Evolutionary conservation across 1,140 invertebrate genomes (phyloP), one percentile per base, ranked within the genome.

Genomic region (Aphaenogaster floridana): DNA sequence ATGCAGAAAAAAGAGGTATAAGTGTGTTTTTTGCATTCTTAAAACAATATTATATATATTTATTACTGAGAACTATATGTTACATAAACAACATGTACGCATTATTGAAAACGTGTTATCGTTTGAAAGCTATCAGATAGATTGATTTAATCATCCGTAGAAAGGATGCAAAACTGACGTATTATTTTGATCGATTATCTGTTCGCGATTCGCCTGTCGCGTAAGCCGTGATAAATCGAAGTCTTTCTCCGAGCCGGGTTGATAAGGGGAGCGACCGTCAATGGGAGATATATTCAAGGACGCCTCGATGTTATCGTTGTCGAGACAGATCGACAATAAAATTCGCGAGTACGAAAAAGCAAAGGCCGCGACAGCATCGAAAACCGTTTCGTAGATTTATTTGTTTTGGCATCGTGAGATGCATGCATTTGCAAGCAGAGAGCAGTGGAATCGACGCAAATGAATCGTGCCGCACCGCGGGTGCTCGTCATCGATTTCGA

Each of bases 361-460:
- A n/a, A 72, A 80, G 36, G 13, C 54, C 9, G n/a, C n/a, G 15
- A 34, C 2, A n/a, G 15, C 54, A 42, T 11, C 42, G 74, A 71
- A 86, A 87, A 79, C 61, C 42, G 74, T 88, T n/a, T 71, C n/a
- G 8, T 21, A 17, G 11, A 90, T 90, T 90, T 90, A 90, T 90
- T 90, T 90, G 50, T 64, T 57, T 86, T 80, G 88, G 69, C 89
- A 50, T 80, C 28, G 52, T 48, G 34, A 2, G 11, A 13, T 1
- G 28, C 21, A 78, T 68, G 69, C 61, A 54, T 76, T 59, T 59
- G 13, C 68, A 36, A n/a, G 15, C 17, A 45, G 54, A 5, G 39
- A 87, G 11, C 11, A 7, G 3, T 9, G 11, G 3, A 72, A 74
- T 74, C 7, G 42, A 61, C 15, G n/a, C 11, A 61, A 61, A 63